phyloP scores from a whole-genome alignment of 92 coral and sea anemone genomes.

The Porites lobata region DNA sequence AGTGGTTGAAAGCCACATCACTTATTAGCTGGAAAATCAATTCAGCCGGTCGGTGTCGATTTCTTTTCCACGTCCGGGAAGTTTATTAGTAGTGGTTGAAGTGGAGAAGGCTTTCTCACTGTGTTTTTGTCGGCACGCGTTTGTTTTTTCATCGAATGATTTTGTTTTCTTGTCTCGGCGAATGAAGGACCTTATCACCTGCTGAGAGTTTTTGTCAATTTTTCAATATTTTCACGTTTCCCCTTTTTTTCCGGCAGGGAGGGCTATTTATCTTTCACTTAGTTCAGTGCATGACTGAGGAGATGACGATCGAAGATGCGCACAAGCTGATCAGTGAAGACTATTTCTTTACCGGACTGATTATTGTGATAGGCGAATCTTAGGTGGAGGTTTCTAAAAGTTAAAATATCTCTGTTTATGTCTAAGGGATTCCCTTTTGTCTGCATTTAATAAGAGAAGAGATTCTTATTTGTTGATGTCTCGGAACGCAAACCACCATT shows the following conservation, averaged over 20 bases:
- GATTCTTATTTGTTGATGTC: background rate
- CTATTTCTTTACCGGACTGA: background rate
- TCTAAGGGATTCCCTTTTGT: background rate
- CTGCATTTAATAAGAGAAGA: background rate
- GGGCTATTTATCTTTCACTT: no score
- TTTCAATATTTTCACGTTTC: background rate
- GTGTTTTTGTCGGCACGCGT: slow-evolving; percentile 46
- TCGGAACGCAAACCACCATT: no score
- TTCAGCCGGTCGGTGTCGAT: slow-evolving; percentile 14
- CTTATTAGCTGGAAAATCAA: slow-evolving; percentile 17
- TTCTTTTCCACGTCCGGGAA: slow-evolving; percentile 33
- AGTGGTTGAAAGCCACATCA: slow-evolving; percentile 31
- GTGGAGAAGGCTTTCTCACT: slow-evolving; percentile 1
- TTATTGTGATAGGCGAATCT: background rate
- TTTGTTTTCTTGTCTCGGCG: slow-evolving; percentile 5
- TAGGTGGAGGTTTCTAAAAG: background rate
- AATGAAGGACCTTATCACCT: slow-evolving; percentile 3
- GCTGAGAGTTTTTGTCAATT: slow-evolving; percentile 21
- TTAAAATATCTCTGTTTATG: background rate
- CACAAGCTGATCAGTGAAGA: background rate
- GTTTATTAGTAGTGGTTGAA: slow-evolving; percentile 18
- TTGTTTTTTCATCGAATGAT: slow-evolving; percentile 23
- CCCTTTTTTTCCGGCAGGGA: background rate
- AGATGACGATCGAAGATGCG: background rate
- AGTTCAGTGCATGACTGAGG: background rate